Percentiles rank a stretch among this genome's conserved stretches.
These are phyloP conservation scores for Agapostemon virescens DNA, from an alignment of 2,888 invertebrate species.

Conservation along the genomic window DNA sequence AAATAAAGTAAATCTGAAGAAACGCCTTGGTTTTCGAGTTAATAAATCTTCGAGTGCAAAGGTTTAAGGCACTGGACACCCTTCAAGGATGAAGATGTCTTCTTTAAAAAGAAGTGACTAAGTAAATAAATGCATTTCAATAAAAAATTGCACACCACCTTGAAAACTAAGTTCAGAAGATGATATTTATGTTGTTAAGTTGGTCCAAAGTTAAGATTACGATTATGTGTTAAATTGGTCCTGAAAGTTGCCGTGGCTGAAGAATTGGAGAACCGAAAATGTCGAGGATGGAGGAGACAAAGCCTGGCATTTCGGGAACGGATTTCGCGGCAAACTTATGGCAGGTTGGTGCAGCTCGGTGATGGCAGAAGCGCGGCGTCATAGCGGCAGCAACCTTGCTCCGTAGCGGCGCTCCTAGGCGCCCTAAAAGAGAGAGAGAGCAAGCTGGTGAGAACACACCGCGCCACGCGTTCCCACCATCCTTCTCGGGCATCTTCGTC, in stretches of 20 bases:
- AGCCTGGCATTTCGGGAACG: conserved; percentile 50
- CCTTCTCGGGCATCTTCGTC: conserved; percentile 77
- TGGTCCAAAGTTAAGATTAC: background rate
- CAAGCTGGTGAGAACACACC: conserved; percentile 79
- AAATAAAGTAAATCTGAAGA: too few relatives aligned
- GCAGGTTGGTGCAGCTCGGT: conserved; percentile 66
- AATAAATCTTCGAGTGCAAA: too few relatives aligned
- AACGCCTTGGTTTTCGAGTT: too few relatives aligned
- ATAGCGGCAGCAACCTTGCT: conserved; percentile 64
- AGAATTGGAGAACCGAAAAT: background rate
- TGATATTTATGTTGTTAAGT: background rate
- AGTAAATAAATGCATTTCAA: too few relatives aligned
- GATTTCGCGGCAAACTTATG: conserved; percentile 45
- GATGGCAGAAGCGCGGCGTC: conserved; percentile 52
- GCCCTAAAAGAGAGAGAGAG: conserved; percentile 65
- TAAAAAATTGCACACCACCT: too few relatives aligned
- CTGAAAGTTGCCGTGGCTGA: background rate
- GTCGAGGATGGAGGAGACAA: background rate
- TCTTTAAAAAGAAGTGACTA: background rate
- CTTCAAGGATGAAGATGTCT: background rate
- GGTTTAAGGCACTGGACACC: too few relatives aligned
- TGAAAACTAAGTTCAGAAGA: background rate
- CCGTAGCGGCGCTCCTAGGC: conserved; percentile 59
- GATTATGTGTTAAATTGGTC: background rate
- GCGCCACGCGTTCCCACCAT: conserved; percentile 80